A percentile compares a stretch with the other conserved stretches of the same genome.
phyloP scores from a whole-genome alignment of 2,888 invertebrate species.

The Ashinkailepas kermadecensis region DNA sequence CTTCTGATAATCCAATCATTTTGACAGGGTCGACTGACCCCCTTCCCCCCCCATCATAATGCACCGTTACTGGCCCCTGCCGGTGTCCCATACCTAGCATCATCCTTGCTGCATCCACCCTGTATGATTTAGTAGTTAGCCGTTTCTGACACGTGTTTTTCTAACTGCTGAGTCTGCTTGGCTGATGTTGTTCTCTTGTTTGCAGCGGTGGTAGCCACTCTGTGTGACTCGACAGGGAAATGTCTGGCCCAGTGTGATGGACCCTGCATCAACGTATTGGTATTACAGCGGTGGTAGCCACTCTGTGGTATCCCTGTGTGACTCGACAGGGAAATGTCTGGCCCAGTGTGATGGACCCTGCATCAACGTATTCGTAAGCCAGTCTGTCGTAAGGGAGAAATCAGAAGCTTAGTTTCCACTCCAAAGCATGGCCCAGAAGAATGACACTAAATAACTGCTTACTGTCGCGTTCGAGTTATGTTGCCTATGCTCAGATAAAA shows the following conservation, averaged over 20 bases:
- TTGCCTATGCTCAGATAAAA: neutral
- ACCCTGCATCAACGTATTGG: slow-evolving; percentile 39
- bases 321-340: slow-evolving; percentile 28
- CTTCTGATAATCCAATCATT: no score
- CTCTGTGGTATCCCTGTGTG: slow-evolving; percentile 29
- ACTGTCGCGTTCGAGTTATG: neutral
- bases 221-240: slow-evolving; percentile 29
- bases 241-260: slow-evolving; percentile 28
- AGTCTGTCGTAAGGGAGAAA: neutral
- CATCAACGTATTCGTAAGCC: slow-evolving; percentile 41
- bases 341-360: slow-evolving; percentile 26
- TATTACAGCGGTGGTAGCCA: slow-evolving; percentile 35
- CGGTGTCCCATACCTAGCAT: no score
- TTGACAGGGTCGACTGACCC: no score
- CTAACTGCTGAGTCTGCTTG: no score
- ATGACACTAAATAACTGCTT: neutral
- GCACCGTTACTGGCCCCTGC: no score
- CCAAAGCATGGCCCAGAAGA: neutral
- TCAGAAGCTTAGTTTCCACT: no score
- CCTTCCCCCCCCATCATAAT: no score
- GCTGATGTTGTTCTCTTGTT: neutral
- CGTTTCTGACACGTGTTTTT: no score
- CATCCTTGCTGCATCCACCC: no score
- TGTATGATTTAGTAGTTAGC: no score
- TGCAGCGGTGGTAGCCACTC: slow-evolving; percentile 34